phyloP scores from a whole-genome alignment of 2,797 vertebrate species.

The Clarias platycephalus region DNA sequence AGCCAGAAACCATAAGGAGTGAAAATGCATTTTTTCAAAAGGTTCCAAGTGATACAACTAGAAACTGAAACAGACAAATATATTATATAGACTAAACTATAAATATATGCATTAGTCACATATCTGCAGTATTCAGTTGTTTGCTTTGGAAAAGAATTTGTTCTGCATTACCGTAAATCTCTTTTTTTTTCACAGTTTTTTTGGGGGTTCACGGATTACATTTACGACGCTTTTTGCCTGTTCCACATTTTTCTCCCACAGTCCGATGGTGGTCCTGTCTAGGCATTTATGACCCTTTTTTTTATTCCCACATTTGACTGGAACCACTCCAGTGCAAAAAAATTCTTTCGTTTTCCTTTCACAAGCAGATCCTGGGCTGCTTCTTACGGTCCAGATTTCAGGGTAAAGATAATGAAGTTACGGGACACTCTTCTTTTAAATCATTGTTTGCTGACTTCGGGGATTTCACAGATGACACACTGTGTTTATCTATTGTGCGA shows the following conservation, averaged over 20 bases:
- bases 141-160: background rate
- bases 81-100: no score
- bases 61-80: background rate
- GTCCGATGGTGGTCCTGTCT: background rate
- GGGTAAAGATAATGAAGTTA: background rate
- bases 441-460: background rate
- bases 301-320: background rate
- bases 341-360: conserved; percentile 11
- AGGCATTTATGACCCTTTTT: background rate
- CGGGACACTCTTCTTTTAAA: background rate
- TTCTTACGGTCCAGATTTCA: background rate
- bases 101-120: background rate
- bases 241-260: background rate
- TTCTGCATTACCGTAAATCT: background rate
- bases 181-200: background rate
- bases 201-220: background rate
- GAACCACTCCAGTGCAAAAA: background rate
- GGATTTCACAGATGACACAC: background rate
- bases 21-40: background rate
- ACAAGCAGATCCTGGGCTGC: background rate
- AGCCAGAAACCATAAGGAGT: background rate
- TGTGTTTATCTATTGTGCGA: background rate
- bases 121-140: background rate
- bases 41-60: background rate
- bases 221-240: background rate